Conservation (phyloP, 2,797 vertebrate species). For the Siniperca scherzeri region DNA sequence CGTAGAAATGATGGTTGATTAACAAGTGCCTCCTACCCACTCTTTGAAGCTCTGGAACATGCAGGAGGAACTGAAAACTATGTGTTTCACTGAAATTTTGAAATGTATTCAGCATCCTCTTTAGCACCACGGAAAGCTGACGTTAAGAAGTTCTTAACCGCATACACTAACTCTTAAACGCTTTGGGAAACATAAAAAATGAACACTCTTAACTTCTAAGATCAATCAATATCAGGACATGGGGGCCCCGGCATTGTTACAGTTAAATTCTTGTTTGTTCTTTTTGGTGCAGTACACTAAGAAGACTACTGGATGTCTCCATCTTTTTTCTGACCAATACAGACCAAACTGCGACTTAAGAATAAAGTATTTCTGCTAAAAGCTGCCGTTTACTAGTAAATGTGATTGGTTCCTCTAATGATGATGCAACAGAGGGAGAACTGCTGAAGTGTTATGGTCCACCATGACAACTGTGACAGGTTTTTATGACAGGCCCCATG, state of each 20-base stretch:
- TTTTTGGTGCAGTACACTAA: too few species aligned
- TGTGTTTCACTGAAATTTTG: background rate
- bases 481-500: background rate
- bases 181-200: background rate
- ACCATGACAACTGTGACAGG: background rate
- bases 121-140: background rate
- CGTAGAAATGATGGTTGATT: background rate
- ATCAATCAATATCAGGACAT: too few species aligned
- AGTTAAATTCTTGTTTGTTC: too few species aligned
- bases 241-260: too few species aligned
- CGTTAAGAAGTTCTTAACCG: background rate
- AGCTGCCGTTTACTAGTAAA: background rate
- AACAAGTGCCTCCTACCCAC: background rate
- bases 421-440: background rate
- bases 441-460: background rate
- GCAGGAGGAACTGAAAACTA: background rate
- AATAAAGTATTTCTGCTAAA: background rate
- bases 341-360: background rate
- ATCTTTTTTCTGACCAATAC: background rate
- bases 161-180: background rate
- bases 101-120: background rate
- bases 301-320: too few species aligned
- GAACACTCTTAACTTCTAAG: too few species aligned
- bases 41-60: background rate
- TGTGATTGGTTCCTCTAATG: background rate